Conservation (phyloP, 1,140 invertebrate species). For the Teleopsis dalmanni region DNA sequence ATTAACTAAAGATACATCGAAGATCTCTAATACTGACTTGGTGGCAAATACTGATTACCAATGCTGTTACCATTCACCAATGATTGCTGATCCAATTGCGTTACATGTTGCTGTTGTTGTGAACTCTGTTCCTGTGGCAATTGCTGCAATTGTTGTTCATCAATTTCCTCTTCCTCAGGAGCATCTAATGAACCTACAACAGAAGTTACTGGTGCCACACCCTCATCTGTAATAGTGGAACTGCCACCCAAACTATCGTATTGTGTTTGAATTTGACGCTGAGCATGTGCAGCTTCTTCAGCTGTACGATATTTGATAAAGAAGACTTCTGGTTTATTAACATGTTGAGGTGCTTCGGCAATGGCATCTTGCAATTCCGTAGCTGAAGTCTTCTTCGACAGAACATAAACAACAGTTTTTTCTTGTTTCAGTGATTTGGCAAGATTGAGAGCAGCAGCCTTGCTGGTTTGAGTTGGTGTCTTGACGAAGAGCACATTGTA, state of each 20-base stretch:
- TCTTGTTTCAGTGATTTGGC: constrained; percentile 66
- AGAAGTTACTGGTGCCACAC: constrained; percentile 37
- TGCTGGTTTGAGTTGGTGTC: constrained; percentile 64
- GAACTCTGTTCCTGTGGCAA: constrained; percentile 8
- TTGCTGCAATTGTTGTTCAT: constrained; percentile 18
- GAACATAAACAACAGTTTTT: constrained; percentile 77
- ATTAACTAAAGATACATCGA: constrained; percentile 33
- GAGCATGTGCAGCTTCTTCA: constrained; percentile 47
- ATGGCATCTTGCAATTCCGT: constrained; percentile 69
- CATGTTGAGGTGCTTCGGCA: constrained; percentile 50
- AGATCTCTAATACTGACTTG: constrained; percentile 37
- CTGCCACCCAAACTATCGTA: constrained; percentile 37
- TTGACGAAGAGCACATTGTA: constrained; percentile 78
- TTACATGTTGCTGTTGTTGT: background rate
- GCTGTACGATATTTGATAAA: constrained; percentile 59
- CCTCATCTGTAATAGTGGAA: constrained; percentile 39
- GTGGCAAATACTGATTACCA: constrained; percentile 28
- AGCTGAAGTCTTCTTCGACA: constrained; percentile 69
- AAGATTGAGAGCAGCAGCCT: constrained; percentile 54
- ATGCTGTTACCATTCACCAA: constrained; percentile 4
- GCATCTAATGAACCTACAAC: constrained; percentile 36
- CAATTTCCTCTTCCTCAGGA: constrained; percentile 32
- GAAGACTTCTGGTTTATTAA: constrained; percentile 53
- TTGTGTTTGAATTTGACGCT: constrained; percentile 40
- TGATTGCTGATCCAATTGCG: constrained; percentile 6